Conservation (phyloP, 2,888 invertebrate genomes). For the Megaustenia siamemsis region DNA sequence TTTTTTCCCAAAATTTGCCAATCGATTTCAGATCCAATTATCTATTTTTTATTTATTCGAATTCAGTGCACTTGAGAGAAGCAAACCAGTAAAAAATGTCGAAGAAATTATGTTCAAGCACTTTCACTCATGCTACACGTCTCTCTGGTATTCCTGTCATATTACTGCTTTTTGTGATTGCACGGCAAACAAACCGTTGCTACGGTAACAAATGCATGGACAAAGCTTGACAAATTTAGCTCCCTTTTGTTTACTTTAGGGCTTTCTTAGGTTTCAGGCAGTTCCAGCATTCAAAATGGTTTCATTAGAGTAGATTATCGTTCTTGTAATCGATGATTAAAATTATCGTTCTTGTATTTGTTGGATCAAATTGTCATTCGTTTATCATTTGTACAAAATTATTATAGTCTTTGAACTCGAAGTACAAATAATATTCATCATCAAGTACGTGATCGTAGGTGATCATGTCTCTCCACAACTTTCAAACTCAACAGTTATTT, state of each 20-base stretch:
- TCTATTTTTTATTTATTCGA: neutral
- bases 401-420: too few species aligned
- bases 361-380: too few species aligned
- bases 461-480: too few species aligned
- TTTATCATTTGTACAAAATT: too few species aligned
- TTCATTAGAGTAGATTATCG: neutral
- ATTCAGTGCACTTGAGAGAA: neutral
- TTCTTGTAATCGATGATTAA: neutral
- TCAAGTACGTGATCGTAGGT: too few species aligned
- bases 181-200: neutral
- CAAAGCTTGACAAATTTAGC: neutral
- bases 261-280: neutral
- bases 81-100: neutral
- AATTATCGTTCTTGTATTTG: too few species aligned
- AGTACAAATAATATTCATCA: too few species aligned
- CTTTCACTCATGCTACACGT: neutral
- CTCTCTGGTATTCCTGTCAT: neutral
- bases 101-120: neutral
- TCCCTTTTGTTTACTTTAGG: neutral
- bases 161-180: neutral
- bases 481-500: too few species aligned
- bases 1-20: neutral
- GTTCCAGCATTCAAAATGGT: neutral
- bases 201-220: slow-evolving; percentile 10
- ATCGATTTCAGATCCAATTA: neutral